Conservation (phyloP, 2,113 vertebrate genomes). For the Aramus guarauna region DNA sequence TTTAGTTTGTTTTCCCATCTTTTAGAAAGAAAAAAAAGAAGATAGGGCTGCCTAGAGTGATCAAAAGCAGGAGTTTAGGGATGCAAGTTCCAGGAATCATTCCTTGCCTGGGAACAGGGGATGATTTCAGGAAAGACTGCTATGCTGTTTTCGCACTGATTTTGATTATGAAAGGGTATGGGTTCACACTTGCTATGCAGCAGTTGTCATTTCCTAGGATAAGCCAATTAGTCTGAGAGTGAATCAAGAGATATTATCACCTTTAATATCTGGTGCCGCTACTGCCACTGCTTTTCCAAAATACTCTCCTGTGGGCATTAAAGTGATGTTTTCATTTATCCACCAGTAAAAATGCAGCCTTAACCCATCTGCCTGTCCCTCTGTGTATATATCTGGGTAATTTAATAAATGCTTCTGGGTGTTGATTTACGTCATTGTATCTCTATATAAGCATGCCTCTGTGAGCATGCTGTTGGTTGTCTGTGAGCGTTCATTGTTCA, state of each 20-base stretch:
- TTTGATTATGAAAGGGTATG: background rate
- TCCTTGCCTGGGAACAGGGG: background rate
- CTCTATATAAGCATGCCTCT: slow-evolving; percentile 29
- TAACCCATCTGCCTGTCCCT: slow-evolving; percentile 29
- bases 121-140: background rate
- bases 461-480: slow-evolving; percentile 22
- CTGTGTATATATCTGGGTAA: slow-evolving; percentile 55
- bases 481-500: slow-evolving; percentile 36
- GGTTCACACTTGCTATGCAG: background rate
- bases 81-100: background rate
- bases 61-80: background rate
- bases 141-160: background rate
- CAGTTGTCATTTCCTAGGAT: slow-evolving; percentile 9
- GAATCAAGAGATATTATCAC: slow-evolving; percentile 31
- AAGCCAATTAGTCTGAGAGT: slow-evolving; percentile 1
- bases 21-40: background rate
- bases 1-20: background rate
- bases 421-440: slow-evolving; percentile 62
- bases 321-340: slow-evolving; percentile 29
- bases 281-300: background rate
- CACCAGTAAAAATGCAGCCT: background rate
- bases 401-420: slow-evolving; percentile 62
- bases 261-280: slow-evolving; percentile 25
- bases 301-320: slow-evolving; percentile 12
- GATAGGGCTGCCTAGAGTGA: background rate